Conservation (phyloP, 2,113 vertebrate species). For the Cyanoliseus patagonus region DNA sequence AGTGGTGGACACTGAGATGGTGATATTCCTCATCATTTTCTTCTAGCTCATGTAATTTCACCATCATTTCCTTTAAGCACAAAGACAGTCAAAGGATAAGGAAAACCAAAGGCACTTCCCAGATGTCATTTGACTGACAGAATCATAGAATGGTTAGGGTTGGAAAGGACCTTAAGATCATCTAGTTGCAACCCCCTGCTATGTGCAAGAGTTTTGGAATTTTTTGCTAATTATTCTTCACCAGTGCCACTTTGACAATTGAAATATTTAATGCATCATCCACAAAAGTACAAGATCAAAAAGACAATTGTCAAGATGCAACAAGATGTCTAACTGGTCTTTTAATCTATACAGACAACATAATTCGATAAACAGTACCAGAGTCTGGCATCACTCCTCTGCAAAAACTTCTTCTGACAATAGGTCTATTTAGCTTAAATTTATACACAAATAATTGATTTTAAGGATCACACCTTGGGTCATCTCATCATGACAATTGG, state of each 20-base stretch:
- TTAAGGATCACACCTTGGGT: background rate
- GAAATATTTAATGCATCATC: background rate
- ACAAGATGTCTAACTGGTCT: background rate
- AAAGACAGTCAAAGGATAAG: background rate
- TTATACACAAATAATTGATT: background rate
- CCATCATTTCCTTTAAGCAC: background rate
- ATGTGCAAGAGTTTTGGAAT: background rate
- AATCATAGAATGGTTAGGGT: background rate
- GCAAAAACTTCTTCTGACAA: background rate
- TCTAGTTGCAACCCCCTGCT: background rate
- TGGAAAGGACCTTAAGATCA: background rate
- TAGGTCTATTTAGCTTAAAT: background rate
- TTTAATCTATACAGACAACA: background rate
- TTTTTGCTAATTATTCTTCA: background rate
- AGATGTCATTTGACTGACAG: background rate
- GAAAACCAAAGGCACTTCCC: background rate
- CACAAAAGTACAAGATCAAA: background rate
- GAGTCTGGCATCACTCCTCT: background rate
- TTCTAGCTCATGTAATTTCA: background rate
- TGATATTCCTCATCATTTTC: background rate
- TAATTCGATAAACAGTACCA: background rate
- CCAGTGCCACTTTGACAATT: background rate
- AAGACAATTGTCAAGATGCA: background rate
- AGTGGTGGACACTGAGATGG: background rate
- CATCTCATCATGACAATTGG: background rate